Evolutionary conservation across 2,797 vertebrate genomes (phyloP), one percentile per base, ranked within the genome.

Genomic region (Holocentrus rufus): DNA sequence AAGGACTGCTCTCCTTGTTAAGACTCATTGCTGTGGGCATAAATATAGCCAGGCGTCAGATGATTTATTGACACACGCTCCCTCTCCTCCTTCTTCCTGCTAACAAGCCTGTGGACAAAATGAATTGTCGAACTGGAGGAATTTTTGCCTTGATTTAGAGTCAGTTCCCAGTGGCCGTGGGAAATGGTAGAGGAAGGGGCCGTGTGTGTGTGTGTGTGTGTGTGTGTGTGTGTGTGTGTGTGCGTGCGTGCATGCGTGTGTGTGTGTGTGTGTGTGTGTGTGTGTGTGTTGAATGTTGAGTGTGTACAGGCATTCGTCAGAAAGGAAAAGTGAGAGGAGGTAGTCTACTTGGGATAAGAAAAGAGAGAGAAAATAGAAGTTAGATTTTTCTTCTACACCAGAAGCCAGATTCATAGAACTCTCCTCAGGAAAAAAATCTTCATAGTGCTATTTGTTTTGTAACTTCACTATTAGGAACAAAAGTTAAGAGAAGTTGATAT

Each of bases 41-140:
- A 91, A 91, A 92, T 91, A 90, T 80, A 88, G 84, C 80, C 80
- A 47, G 72, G 89, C 83, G 74, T 86, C 82, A 74, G 84, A 86
- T 90, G 91, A 93, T 93, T 93, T 93, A 93, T 92, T 88, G 90
- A 92, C 87, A 85, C 84, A 17, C 42, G 69, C 82, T 87, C 80
- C 75, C 85, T 86, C 87, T 89, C 79, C 84, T 82, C 83, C 83
- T 74, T 63, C 85, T 82, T 90, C 84, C 89, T 84, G 88, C 80
- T 91, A 91, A 92, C 90, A 92, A 91, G 92, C 85, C 86, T 74
- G 85, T 89, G 84, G 89, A 91, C 89, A 90, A 92, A 27, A 91
- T 90, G 88, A 91, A 90, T 83, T 85, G 88, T 90, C 88, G 72
- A 81, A 88, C 79, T 82, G 79, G 76, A 86, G 89, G 89, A 91